Evolutionary conservation across 2,888 invertebrate species (phyloP), one percentile per base, ranked within the genome.

Genomic region (Dryococelus australis): DNA sequence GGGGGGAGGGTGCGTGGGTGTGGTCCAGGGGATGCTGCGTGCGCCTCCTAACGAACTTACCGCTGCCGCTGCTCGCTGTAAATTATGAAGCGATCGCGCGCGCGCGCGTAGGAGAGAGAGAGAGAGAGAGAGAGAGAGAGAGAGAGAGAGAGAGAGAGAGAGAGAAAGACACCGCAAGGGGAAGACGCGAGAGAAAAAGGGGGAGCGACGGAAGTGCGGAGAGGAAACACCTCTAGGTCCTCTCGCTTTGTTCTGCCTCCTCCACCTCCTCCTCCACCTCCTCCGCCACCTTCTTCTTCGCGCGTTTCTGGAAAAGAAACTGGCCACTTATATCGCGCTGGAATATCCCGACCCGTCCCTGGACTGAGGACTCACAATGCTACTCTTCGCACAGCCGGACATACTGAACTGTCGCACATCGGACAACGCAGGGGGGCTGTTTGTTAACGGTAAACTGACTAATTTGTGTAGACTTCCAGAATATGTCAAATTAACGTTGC

Each of bases 1-100:
- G 4, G 35, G 35, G 28, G 85, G 85, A 85, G 35, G 47, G 85
- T 87, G 85, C 47, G 53, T 85, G 85, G 85, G 87, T 87, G 85
- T 85, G 87, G 87, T 85, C 81, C 79, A 65, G 35, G 65, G 65
- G 65, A 65, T 65, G 65, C 65, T 65, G 65, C 65, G 65, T 65
- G 65, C 65, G 65, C 65, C 65, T 65, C 65, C 65, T 65, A 65
- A 65, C 65, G 65, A 65, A 65, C 65, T 65, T 65, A 65, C 65
- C 65, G 65, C 65, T n/a, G 65, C 65, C 65, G 65, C 65, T 65
- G 65, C 65, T 65, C 83, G 83, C 43, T 83, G 83, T 83, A 35
- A 83, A 83, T 83, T 83, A 83, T 83, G 83, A 43, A 83, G 83
- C 83, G 16, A 83, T 65, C 65, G 65, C 65, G 65, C 65, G 10